These are phyloP conservation scores for Coregonus sp. DNA, from an alignment of 2,797 vertebrate genomes.

Conservation along the genomic window DNA sequence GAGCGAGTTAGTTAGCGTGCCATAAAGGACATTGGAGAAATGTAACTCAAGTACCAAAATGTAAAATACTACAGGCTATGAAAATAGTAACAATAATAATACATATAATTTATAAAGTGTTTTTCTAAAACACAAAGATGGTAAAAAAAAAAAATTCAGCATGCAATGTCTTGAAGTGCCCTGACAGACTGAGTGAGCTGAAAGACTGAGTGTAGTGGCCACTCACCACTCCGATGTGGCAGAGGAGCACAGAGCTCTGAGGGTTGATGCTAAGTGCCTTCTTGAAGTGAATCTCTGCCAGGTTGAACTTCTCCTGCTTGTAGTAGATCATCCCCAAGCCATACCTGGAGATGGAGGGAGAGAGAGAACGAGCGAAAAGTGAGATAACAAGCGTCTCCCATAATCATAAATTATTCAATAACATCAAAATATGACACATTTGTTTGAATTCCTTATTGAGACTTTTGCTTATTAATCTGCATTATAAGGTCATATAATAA, in stretches of 20 bases:
- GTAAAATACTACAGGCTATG: neutral
- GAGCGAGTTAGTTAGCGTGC: neutral
- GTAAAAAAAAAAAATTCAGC: too few relatives aligned
- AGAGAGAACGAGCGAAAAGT: neutral
- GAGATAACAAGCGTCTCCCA: too few relatives aligned
- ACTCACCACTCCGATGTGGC: slow-evolving; percentile 97
- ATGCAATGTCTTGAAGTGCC: too few relatives aligned
- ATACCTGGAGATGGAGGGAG: slow-evolving; percentile 77
- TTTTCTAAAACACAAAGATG: too few relatives aligned
- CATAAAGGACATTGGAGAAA: neutral
- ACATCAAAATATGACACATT: too few relatives aligned
- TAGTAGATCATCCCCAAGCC: slow-evolving; percentile 99
- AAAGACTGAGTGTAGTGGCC: neutral
- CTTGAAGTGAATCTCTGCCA: slow-evolving; percentile 98
- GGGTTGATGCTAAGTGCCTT: slow-evolving; percentile 98
- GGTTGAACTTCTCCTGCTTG: slow-evolving; percentile 97
- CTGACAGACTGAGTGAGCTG: too few relatives aligned
- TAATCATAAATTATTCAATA: too few relatives aligned
- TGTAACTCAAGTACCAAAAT: neutral
- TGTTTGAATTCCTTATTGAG: too few relatives aligned
- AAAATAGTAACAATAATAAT: too few relatives aligned
- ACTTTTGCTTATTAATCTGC: too few relatives aligned
- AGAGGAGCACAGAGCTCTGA: slow-evolving; percentile 96
- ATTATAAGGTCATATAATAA: too few relatives aligned
- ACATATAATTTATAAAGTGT: too few relatives aligned